phyloP scores from a whole-genome alignment of 1,140 invertebrate genomes.

The Megalopta genalis region DNA sequence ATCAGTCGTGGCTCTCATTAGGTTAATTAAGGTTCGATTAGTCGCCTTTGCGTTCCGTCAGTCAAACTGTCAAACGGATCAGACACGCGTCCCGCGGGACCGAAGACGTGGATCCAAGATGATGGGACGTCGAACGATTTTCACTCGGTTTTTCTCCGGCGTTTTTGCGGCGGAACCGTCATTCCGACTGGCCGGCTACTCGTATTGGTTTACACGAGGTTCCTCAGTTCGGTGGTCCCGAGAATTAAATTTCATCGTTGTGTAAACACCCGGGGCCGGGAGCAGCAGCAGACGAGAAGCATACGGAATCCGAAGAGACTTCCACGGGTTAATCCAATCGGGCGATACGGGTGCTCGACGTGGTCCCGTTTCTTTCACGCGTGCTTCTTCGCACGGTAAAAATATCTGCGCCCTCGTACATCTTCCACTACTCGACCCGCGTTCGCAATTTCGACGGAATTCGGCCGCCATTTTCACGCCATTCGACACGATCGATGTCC shows the following conservation, averaged over 20 bases:
- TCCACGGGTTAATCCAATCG: slow-evolving; percentile 46
- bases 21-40: slow-evolving; percentile 28
- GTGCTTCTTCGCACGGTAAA: slow-evolving; percentile 15
- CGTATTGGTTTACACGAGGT: slow-evolving; percentile 51
- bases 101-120: neutral
- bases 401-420: slow-evolving; percentile 7
- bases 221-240: slow-evolving; percentile 39
- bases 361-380: slow-evolving; percentile 22
- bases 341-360: slow-evolving; percentile 18
- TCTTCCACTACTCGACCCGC: neutral
- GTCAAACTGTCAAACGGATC: slow-evolving; percentile 16
- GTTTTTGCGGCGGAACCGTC: slow-evolving; percentile 18
- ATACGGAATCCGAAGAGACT: slow-evolving; percentile 48
- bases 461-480: neutral
- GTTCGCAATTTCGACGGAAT: neutral
- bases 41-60: neutral
- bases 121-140: slow-evolving; percentile 20
- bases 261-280: slow-evolving; percentile 33
- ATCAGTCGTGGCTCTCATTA: neutral
- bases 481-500: neutral
- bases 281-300: slow-evolving; percentile 40
- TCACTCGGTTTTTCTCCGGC: slow-evolving; percentile 7
- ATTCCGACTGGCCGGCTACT: neutral
- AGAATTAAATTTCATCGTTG: slow-evolving; percentile 57
- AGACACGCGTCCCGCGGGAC: neutral